Base-by-base conservation (phyloP, 2,797 vertebrate species). In the Chelon labrosus region DNA sequence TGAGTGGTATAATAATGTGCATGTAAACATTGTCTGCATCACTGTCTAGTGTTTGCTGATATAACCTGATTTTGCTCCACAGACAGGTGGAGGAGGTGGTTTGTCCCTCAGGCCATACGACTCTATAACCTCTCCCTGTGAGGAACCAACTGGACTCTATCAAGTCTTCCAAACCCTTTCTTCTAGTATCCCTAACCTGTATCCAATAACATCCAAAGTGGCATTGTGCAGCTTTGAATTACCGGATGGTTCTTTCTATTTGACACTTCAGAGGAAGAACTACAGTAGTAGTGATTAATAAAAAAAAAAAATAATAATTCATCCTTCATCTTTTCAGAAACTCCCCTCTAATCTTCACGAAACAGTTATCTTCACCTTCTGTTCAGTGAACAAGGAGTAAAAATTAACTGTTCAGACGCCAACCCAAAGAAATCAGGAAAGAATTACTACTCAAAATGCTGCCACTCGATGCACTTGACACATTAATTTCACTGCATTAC, bases 251-350 rank as follows among this genome's bases (percentile, higher is more conserved):
- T 68, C 16, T 39, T 41, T 53, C 16, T 31, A 14, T 41, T 11
- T 12, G 38, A 65, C 27, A 52, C 73, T 66, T 77, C 54, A 77
- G 60, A 54, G 3, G 54, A 63, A n/a, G 11, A 70, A 47, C 52
- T 31, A 44, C 35, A 35, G 72, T 1, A 7, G 31, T 1, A n/a
- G 54, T n/a, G 60, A 73, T 76, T 20, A 70, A 73, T 60, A 46
- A 22, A 22, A 22, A 22, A 22, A 31, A 14, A 14, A 27, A 27
- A 13, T 27, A 6, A 19, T 2, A 11, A 16, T 27, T 62, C 49
- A 31, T 42, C 47, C 10, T 73, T 73, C 73, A 62, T 70, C 61
- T 70, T 56, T 35, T 19, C 27, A 58, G 11, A 66, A 76, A 63
- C n/a, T 66, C 19, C 59, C 11, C 63, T 65, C 54, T 80, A 44